Conservation (phyloP, 2,797 vertebrate genomes). For the Sparus aurata region DNA sequence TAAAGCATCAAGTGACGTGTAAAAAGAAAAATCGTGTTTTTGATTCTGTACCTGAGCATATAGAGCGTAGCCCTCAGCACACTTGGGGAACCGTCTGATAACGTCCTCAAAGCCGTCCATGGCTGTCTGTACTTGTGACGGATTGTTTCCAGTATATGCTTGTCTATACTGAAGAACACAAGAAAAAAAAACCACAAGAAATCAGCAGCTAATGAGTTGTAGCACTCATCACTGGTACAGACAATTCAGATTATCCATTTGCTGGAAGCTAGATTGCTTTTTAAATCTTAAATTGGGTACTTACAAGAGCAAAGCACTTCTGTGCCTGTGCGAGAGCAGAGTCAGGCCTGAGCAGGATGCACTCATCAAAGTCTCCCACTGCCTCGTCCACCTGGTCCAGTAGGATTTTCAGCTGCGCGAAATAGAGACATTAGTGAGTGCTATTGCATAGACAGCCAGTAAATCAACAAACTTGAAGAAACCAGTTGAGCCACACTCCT, state of each 20-base stretch:
- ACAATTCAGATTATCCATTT: not conserved
- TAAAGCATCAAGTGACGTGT: not conserved
- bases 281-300: conserved; percentile 54
- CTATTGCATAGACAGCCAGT: no score
- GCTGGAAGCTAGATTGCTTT: not conserved
- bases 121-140: conserved; percentile 94
- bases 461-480: not conserved
- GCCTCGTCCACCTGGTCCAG: conserved; percentile 99
- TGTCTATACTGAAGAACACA: conserved; percentile 92
- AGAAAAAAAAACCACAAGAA: not conserved
- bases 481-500: conserved; percentile 10
- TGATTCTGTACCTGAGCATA: conserved; percentile 92
- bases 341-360: conserved; percentile 95
- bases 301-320: conserved; percentile 97
- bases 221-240: no score
- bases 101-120: conserved; percentile 98
- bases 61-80: conserved; percentile 97
- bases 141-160: conserved; percentile 97
- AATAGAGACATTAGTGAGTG: not conserved
- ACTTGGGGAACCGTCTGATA: conserved; percentile 95
- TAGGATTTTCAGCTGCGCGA: conserved; percentile 94
- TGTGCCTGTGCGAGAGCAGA: conserved; percentile 98
- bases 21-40: not conserved
- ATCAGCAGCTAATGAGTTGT: not conserved
- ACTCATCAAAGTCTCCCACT: conserved; percentile 98